These are phyloP conservation scores for Pampus argenteus DNA, from an alignment of 2,797 vertebrate species.

Conservation along the genomic window DNA sequence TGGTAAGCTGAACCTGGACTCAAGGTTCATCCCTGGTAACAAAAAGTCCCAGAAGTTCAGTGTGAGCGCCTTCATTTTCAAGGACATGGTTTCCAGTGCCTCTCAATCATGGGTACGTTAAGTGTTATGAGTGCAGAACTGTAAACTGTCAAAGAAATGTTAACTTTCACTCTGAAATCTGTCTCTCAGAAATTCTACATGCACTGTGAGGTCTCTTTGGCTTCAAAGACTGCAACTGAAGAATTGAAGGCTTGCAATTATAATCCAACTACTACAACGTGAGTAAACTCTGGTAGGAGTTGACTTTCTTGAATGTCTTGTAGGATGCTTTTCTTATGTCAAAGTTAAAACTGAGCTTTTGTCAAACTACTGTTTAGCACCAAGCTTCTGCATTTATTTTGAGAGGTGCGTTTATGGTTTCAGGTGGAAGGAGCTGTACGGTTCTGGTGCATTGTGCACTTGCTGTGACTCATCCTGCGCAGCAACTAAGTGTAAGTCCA, in stretches of 20 bases:
- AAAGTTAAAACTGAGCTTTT: neutral
- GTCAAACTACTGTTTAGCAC: neutral
- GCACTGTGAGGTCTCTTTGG: slow-evolving; percentile 74
- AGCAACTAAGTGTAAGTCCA: slow-evolving; percentile 34
- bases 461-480: slow-evolving; percentile 75
- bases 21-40: slow-evolving; percentile 57
- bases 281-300: slow-evolving; percentile 28
- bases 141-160: neutral
- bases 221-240: too few relatives aligned
- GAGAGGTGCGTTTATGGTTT: slow-evolving; percentile 8
- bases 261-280: slow-evolving; percentile 42
- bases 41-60: slow-evolving; percentile 61
- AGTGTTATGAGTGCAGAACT: accelerated
- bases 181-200: slow-evolving; percentile 72
- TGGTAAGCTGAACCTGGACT: slow-evolving; percentile 38
- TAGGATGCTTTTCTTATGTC: neutral
- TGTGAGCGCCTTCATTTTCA: slow-evolving; percentile 71
- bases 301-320: neutral
- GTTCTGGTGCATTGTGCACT: slow-evolving; percentile 63
- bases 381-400: neutral
- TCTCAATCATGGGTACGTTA: slow-evolving; percentile 53
- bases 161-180: neutral
- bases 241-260: slow-evolving; percentile 83
- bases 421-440: slow-evolving; percentile 82
- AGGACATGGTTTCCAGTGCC: neutral